Evolutionary conservation across 2,888 invertebrate genomes (phyloP), one percentile per base, ranked within the genome.

Genomic region (Bimastos eiseni): DNA sequence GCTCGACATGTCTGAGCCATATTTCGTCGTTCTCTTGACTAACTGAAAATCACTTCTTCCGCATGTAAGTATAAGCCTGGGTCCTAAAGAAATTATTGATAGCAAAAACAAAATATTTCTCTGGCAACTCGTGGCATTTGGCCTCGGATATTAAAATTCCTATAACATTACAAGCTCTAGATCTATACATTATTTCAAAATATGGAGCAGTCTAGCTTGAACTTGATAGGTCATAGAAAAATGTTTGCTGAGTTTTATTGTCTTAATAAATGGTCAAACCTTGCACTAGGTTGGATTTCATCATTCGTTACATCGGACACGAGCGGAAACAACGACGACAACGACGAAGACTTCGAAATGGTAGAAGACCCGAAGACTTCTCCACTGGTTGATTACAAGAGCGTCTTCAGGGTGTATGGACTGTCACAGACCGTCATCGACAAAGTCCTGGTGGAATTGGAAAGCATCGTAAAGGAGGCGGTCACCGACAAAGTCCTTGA

Each of bases 401-500:
- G 36, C 6, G 13, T 37, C 41, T 90, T 90, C 37, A 15, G 84
- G 38, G 36, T 90, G 30, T 90, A 83, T 90, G 90, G 83, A 38
- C 90, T 90, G 38, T 38, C 83, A 11, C 37, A 83, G 38, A 2
- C 70, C 13, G 90, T 83, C 38, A 90, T 90, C 30, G 90, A 83
- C 34, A n/a, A 36, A 30, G 86, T 44, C 34, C 33, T 90, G 8
- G 83, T 37, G 38, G 86, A 90, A 83, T n/a, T 90, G 83, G 90
- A 90, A n/a, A 37, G 86, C 17, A 21, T 84, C 21, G 37, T 37
- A 37, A 90, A 44, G 24, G 84, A 33, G 15, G 19, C 41, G 3
- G 37, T 90, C 37, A 90, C 37, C 30, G 90, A 90, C 44, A 90
- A 84, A 84, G 83, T 90, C 17, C 38, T 84, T 30, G 84, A 90